These are phyloP conservation scores for Ageneiosus marmoratus DNA, from an alignment of 2,113 vertebrate species.

Conservation along the genomic window DNA sequence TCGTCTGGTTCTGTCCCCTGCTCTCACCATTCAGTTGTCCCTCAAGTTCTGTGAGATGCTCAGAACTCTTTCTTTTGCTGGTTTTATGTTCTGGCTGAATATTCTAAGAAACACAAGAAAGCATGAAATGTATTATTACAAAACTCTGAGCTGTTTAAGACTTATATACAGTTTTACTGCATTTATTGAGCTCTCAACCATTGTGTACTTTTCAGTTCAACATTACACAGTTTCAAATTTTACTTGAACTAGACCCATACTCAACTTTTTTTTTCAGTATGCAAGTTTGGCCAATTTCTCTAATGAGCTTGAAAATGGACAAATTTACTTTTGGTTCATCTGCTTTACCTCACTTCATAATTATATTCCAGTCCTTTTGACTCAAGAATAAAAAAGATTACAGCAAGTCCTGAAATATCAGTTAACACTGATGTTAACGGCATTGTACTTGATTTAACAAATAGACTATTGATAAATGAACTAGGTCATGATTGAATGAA, in stretches of 20 bases:
- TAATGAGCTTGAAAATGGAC: background rate
- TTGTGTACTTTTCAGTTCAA: background rate
- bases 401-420: background rate
- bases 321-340: background rate
- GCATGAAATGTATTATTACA: background rate
- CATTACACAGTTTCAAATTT: background rate
- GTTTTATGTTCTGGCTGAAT: constrained; percentile 2
- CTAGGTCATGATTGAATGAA: background rate
- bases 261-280: background rate
- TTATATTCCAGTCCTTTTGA: background rate
- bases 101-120: constrained; percentile 2
- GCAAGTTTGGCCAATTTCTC: background rate
- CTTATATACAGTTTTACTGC: no score
- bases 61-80: background rate
- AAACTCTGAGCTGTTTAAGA: background rate
- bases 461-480: background rate
- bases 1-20: background rate
- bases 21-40: background rate
- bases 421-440: no score
- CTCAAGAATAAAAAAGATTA: background rate
- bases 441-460: background rate
- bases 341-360: background rate
- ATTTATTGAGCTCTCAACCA: background rate
- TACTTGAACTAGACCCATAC: background rate
- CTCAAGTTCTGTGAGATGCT: constrained; percentile 16